phyloP scores from a whole-genome alignment of 2,888 invertebrate genomes.

The Neelides folsomi region DNA sequence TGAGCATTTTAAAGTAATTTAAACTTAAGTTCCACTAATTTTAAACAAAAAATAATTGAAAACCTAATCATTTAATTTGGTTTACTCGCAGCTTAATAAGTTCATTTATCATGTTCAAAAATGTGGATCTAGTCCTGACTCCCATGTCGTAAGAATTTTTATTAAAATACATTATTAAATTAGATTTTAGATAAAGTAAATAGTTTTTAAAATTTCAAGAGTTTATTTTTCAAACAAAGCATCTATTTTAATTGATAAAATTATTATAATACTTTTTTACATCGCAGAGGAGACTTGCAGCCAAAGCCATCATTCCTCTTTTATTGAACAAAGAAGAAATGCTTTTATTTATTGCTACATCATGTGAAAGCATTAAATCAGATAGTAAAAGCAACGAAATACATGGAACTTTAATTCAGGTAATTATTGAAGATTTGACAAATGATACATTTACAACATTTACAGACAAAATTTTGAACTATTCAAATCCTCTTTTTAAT shows the following conservation, averaged over 20 bases:
- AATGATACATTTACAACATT: no score
- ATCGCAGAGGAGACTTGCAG: conserved; percentile 19
- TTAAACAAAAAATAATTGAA: background rate
- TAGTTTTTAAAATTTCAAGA: no score
- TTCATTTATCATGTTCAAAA: conserved; percentile 51
- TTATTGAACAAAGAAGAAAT: conserved; percentile 15
- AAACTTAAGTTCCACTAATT: background rate
- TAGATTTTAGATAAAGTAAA: no score
- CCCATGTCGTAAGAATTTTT: conserved; percentile 52
- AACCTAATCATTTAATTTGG: background rate
- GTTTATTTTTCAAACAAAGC: no score
- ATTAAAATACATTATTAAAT: no score
- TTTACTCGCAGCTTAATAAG: conserved; percentile 45
- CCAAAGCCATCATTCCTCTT: conserved; percentile 29
- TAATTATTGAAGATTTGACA: conserved; percentile 4
- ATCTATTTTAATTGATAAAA: no score
- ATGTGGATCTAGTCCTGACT: conserved; percentile 52
- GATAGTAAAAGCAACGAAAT: conserved; percentile 12
- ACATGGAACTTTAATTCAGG: conserved; percentile 27
- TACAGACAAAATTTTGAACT: no score
- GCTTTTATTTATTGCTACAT: conserved; percentile 2
- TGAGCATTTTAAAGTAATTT: conserved; percentile 19
- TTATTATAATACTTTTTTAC: conserved; percentile 40
- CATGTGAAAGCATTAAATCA: no score
- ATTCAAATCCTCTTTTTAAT: no score